These are phyloP conservation scores for Remorina albescens DNA, from an alignment of 2,797 vertebrate genomes.

Conservation along the genomic window DNA sequence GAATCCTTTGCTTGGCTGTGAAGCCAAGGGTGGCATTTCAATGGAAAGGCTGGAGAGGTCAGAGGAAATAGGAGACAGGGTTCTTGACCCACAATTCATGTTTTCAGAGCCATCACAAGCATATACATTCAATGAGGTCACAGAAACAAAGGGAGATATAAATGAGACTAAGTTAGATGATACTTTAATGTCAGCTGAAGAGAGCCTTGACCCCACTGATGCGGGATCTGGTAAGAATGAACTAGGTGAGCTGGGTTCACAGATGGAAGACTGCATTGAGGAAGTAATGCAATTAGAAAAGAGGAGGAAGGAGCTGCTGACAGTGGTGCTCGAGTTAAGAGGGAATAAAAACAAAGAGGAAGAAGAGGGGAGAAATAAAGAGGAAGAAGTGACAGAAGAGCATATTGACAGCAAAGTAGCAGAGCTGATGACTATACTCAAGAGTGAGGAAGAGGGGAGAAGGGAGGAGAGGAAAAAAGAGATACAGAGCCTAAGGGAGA, in stretches of 20 bases:
- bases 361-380: constrained; percentile 75
- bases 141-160: neutral
- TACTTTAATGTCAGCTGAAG: constrained; percentile 17
- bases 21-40: constrained; percentile 76
- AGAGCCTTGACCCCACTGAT: constrained; percentile 8
- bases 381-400: constrained; percentile 78
- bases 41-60: constrained; percentile 81
- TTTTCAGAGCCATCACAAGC: constrained; percentile 75
- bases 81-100: constrained; percentile 72
- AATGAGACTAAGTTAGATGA: constrained; percentile 9
- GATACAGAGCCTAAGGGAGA: constrained; percentile 79
- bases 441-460: constrained; percentile 80
- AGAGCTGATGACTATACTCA: constrained; percentile 82
- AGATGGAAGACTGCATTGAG: constrained; percentile 90
- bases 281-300: constrained; percentile 87
- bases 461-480: constrained; percentile 87
- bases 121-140: constrained; percentile 25
- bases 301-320: constrained; percentile 87
- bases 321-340: constrained; percentile 86
- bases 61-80: constrained; percentile 41
- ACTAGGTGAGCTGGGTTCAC: constrained; percentile 80
- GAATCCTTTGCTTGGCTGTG: constrained; percentile 1
- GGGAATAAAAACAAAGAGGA: constrained; percentile 79
- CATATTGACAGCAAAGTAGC: constrained; percentile 80
- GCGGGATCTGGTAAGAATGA: constrained; percentile 29